Evolutionary conservation across 2,797 vertebrate species (phyloP).

Genomic region (Ataeniobius toweri): DNA sequence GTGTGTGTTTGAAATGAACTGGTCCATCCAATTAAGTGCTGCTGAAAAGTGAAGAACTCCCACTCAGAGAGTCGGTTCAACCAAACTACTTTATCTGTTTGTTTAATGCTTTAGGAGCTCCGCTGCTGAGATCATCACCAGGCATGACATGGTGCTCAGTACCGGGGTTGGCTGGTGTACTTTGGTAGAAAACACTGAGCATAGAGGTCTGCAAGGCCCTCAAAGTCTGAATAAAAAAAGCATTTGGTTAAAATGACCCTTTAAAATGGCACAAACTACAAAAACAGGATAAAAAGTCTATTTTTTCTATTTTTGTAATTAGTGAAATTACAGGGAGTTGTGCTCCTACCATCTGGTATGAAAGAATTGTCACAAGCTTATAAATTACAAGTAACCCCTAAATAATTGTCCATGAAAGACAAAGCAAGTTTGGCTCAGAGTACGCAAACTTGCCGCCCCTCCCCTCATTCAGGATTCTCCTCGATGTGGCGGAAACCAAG

Average conservation of each 20-base stretch:
- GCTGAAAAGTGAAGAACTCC: constrained; percentile 8
- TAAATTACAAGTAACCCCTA: not conserved
- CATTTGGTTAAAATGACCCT: constrained; percentile 7
- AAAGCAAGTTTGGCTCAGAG: not conserved
- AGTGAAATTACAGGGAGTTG: not conserved
- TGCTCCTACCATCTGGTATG: constrained; percentile 3
- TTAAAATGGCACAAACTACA: not conserved
- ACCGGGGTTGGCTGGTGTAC: not conserved
- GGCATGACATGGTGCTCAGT: not conserved
- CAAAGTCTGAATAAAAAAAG: not conserved
- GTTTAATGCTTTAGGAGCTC: not conserved
- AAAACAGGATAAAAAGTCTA: not conserved
- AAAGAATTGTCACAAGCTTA: constrained; percentile 2
- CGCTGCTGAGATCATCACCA: not conserved
- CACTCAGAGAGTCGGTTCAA: constrained; percentile 13
- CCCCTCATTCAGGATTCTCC: not conserved
- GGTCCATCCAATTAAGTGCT: not conserved
- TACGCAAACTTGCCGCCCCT: not conserved
- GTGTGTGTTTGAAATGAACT: constrained; percentile 2
- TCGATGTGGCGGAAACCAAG: constrained; percentile 15
- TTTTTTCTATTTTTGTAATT: not conserved
- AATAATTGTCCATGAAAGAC: constrained; percentile 8
- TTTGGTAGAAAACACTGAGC: not conserved
- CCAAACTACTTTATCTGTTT: constrained; percentile 14
- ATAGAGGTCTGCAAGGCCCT: no score